These are phyloP conservation scores for Drosophila recens DNA, from an alignment of 2,888 invertebrate species.

Conservation along the genomic window DNA sequence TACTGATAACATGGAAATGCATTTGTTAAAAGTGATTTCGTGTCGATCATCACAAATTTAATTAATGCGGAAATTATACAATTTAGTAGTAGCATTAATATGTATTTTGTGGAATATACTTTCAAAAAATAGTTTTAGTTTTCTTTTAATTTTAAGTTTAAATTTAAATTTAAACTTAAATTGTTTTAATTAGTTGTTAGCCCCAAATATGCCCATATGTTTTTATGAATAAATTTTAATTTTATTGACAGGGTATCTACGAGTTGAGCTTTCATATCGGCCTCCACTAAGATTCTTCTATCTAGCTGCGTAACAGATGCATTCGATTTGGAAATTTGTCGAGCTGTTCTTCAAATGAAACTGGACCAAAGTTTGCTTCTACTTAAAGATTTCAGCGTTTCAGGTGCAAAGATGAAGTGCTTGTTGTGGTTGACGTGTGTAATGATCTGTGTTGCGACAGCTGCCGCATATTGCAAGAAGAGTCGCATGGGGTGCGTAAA, in stretches of 20 bases:
- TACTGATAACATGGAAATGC: too few species aligned
- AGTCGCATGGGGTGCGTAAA: conserved; percentile 5
- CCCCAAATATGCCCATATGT: too few species aligned
- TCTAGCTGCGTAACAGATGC: not conserved
- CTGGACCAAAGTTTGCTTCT: not conserved
- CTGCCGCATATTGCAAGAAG: not conserved
- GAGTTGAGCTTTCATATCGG: not conserved
- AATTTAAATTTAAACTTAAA: too few species aligned
- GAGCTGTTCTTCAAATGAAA: not conserved
- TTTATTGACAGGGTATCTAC: not conserved
- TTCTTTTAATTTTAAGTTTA: too few species aligned
- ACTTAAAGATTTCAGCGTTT: not conserved
- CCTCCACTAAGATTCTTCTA: too few species aligned
- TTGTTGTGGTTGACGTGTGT: not conserved
- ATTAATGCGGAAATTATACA: too few species aligned
- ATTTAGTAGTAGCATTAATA: too few species aligned
- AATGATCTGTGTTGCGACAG: not conserved
- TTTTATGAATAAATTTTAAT: not conserved
- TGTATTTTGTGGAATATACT: too few species aligned
- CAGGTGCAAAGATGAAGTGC: conserved; percentile 4
- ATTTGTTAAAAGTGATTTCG: too few species aligned
- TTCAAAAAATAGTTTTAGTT: too few species aligned
- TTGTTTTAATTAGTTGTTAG: too few species aligned
- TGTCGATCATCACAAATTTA: too few species aligned
- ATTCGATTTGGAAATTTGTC: not conserved